phyloP scores from a whole-genome alignment of 2,113 vertebrate species.

The Diglossa brunneiventris region DNA sequence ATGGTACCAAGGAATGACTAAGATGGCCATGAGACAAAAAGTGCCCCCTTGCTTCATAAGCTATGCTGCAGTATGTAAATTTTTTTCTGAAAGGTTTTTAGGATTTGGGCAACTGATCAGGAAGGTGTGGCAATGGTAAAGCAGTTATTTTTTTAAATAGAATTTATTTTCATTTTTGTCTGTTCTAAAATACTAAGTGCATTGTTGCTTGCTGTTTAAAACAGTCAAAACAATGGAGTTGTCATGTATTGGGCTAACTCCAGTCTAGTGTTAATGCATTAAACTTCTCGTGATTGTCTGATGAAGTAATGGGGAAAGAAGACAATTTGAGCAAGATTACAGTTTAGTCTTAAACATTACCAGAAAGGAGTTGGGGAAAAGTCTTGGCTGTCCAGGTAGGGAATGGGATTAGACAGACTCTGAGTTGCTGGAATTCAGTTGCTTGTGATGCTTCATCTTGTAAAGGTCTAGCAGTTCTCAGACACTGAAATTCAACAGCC shows the following conservation, averaged over 20 bases:
- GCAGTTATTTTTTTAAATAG: conserved; percentile 48
- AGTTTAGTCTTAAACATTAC: background rate
- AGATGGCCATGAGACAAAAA: background rate
- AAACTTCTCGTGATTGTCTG: background rate
- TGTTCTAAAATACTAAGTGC: background rate
- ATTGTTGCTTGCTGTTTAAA: conserved; percentile 7
- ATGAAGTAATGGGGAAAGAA: background rate
- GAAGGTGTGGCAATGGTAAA: background rate
- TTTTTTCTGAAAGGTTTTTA: conserved; percentile 32
- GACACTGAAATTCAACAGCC: background rate
- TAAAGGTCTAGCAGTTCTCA: background rate
- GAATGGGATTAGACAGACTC: background rate
- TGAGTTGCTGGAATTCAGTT: background rate
- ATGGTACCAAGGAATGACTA: background rate
- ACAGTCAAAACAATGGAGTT: background rate
- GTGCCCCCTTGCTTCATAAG: background rate
- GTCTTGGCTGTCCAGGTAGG: background rate
- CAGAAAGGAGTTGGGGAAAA: background rate
- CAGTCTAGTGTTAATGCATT: background rate
- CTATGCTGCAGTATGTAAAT: background rate
- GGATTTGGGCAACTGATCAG: background rate
- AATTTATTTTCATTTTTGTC: background rate
- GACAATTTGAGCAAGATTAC: background rate
- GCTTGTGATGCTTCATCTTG: background rate
- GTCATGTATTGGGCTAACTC: background rate